Percentiles rank a stretch among this genome's conserved stretches.
Evolutionary conservation across 2,113 vertebrate species (phyloP).

Genomic region (Ondatra zibethicus): DNA sequence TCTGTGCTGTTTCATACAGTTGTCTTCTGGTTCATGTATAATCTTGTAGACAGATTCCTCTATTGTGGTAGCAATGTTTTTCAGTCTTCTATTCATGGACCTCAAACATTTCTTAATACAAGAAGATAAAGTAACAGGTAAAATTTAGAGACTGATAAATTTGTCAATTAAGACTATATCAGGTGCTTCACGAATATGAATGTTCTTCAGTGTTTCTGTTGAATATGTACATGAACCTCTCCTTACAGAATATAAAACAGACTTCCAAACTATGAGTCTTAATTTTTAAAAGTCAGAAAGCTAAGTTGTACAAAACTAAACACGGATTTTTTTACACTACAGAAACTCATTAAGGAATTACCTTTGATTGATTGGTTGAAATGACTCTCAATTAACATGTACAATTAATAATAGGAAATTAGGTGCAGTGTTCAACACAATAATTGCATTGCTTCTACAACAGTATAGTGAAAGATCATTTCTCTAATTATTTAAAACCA

Average conservation of each 20-base stretch:
- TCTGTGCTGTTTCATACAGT: neutral
- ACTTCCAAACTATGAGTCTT: neutral
- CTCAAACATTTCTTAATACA: neutral
- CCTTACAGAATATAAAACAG: neutral
- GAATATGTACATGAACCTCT: neutral
- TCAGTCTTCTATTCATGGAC: neutral
- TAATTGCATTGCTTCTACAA: slow-evolving; percentile 32
- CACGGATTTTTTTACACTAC: neutral
- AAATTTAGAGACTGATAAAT: neutral
- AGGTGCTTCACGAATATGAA: neutral
- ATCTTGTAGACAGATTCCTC: neutral
- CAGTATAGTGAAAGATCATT: slow-evolving; percentile 38
- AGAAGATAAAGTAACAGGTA: neutral
- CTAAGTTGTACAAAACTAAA: neutral
- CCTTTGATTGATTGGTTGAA: slow-evolving; percentile 46
- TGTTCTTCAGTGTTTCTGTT: neutral
- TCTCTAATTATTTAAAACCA: slow-evolving; percentile 58
- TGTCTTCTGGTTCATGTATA: neutral
- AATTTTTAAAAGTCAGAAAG: slow-evolving; percentile 45
- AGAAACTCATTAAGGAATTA: neutral
- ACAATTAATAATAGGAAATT: slow-evolving; percentile 53
- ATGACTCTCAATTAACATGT: slow-evolving; percentile 42
- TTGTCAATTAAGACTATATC: neutral
- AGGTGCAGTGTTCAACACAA: neutral
- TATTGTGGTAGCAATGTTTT: neutral